Conservation (phyloP, 1,140 invertebrate species). For the Heliconius nattereri region DNA sequence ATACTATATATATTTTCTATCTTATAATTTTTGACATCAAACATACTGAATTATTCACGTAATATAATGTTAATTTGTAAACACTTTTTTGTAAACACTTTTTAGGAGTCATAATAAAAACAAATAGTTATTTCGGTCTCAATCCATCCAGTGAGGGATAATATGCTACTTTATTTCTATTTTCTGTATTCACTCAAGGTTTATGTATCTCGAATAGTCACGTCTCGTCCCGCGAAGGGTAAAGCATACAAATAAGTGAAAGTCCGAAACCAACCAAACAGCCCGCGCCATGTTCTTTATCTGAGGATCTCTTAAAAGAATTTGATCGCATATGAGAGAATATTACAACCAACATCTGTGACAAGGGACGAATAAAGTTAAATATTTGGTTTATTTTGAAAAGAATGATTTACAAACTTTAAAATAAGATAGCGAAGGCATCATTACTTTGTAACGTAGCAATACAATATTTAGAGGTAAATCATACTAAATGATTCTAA, state of each 20-base stretch:
- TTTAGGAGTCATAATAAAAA: slow-evolving; percentile 41
- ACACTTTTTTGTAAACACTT: background rate
- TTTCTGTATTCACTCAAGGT: slow-evolving; percentile 80
- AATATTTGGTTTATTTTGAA: slow-evolving; percentile 51
- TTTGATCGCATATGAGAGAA: slow-evolving; percentile 79
- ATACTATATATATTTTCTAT: background rate
- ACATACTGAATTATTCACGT: too few relatives aligned
- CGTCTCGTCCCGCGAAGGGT: slow-evolving; percentile 74
- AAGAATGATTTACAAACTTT: slow-evolving; percentile 28
- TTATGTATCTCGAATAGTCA: slow-evolving; percentile 81
- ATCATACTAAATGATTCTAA: background rate
- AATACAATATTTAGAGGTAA: background rate
- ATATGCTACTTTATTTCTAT: slow-evolving; percentile 81
- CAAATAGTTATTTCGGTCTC: slow-evolving; percentile 62
- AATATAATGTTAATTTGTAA: too few relatives aligned
- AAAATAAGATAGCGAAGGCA: background rate
- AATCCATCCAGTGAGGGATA: slow-evolving; percentile 74
- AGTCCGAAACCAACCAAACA: slow-evolving; percentile 76
- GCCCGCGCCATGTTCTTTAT: slow-evolving; percentile 77
- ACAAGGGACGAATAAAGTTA: slow-evolving; percentile 78
- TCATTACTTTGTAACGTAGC: background rate
- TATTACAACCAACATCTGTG: slow-evolving; percentile 79
- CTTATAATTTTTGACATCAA: background rate
- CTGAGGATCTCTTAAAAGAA: slow-evolving; percentile 79
- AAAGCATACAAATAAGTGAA: slow-evolving; percentile 80